These are phyloP conservation scores for Amiota communis DNA, from an alignment of 2,888 invertebrate genomes.

Conservation along the genomic window DNA sequence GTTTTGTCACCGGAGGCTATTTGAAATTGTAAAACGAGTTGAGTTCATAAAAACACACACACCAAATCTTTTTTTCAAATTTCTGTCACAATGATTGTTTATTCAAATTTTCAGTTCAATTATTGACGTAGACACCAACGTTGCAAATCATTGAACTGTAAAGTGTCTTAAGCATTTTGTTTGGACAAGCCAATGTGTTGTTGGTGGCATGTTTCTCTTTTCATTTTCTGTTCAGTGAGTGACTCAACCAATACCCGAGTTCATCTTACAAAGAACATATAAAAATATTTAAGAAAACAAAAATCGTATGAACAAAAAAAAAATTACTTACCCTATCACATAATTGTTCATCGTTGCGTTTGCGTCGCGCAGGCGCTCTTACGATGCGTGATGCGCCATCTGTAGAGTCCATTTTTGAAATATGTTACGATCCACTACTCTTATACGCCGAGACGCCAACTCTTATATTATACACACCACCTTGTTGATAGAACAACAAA, in stretches of 20 bases:
- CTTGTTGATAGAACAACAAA: no score
- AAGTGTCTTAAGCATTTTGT: neutral
- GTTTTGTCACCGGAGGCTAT: no score
- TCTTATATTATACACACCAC: constrained; percentile 16
- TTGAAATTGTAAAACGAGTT: no score
- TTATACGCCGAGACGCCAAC: constrained; percentile 24
- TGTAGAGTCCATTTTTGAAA: constrained; percentile 59
- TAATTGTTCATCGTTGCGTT: constrained; percentile 85
- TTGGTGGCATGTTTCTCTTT: no score
- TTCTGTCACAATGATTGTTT: neutral
- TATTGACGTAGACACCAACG: constrained; percentile 3
- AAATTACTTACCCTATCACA: constrained; percentile 82
- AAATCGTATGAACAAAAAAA: neutral
- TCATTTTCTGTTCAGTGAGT: no score
- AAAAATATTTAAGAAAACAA: no score
- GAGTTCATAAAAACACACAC: no score
- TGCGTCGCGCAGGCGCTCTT: constrained; percentile 84
- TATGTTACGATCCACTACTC: constrained; percentile 17
- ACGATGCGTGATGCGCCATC: constrained; percentile 77
- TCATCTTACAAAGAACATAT: no score
- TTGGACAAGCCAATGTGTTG: neutral
- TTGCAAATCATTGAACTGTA: no score
- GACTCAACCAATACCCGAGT: no score
- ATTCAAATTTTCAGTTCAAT: no score
- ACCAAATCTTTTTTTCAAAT: neutral